phyloP scores from a whole-genome alignment of 2,113 vertebrate genomes.

The Agapornis roseicollis region DNA sequence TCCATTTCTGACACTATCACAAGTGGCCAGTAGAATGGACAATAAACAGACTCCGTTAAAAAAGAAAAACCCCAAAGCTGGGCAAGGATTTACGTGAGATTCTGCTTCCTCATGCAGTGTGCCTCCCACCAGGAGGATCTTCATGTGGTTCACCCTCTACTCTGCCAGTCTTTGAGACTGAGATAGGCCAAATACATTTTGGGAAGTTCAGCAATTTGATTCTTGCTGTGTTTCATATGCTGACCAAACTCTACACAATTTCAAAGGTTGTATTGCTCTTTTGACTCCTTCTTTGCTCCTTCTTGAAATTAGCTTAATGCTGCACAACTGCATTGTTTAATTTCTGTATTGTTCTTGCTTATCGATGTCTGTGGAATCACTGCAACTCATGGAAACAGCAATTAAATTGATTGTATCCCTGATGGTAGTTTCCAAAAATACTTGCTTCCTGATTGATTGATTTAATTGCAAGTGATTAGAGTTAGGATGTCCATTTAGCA shows the following conservation, averaged over 20 bases:
- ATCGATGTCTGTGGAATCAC: background rate
- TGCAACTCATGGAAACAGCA: background rate
- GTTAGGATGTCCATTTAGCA: slow-evolving; percentile 36
- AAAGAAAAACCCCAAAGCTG: background rate
- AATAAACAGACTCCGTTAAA: background rate
- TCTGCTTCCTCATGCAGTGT: background rate
- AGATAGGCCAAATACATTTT: rapidly evolving
- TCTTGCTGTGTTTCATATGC: background rate
- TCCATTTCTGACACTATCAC: background rate
- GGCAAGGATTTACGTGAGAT: background rate
- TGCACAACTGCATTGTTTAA: background rate
- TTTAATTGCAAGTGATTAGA: slow-evolving; percentile 51
- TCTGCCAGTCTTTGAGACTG: rapidly evolving
- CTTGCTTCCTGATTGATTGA: slow-evolving; percentile 38
- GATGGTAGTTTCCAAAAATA: slow-evolving; percentile 24
- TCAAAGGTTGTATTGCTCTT: background rate
- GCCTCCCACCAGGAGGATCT: background rate
- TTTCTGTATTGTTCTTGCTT: background rate
- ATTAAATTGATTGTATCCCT: background rate
- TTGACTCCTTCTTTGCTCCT: background rate
- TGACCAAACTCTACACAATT: rapidly evolving
- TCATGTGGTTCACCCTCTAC: rapidly evolving
- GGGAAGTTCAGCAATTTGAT: background rate
- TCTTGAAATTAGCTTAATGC: background rate
- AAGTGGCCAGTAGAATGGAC: background rate